Conservation (phyloP, 2,113 vertebrate species). For the Carettochelys insculpta region DNA sequence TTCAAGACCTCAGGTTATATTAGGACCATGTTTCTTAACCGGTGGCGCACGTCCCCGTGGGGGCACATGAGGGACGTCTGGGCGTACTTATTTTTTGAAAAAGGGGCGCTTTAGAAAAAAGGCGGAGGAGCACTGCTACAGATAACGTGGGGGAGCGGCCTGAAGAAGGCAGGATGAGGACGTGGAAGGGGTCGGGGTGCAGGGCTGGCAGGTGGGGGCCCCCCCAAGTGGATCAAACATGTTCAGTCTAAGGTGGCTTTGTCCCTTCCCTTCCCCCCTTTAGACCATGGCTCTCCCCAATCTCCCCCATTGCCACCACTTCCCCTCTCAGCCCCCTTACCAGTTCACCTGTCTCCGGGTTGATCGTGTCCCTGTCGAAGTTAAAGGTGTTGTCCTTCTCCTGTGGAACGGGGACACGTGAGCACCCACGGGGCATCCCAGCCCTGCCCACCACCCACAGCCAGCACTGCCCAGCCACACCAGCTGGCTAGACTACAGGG, state of each 20-base stretch:
- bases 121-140: too few species aligned
- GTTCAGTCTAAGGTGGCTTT: not conserved
- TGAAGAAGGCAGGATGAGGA: not conserved
- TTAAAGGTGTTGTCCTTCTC: conserved; percentile 87
- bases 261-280: not conserved
- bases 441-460: not conserved
- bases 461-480: not conserved
- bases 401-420: conserved; percentile 54
- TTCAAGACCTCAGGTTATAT: too few species aligned
- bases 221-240: not conserved
- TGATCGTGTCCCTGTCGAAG: conserved; percentile 83
- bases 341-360: conserved; percentile 87
- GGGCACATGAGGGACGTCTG: too few species aligned
- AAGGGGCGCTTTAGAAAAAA: too few species aligned
- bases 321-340: conserved; percentile 65
- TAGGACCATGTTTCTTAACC: too few species aligned
- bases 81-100: too few species aligned
- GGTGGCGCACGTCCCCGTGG: too few species aligned
- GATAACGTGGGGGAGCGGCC: not conserved
- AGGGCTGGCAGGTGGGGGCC: not conserved
- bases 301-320: not conserved
- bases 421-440: too few species aligned
- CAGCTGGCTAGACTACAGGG: not conserved
- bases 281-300: not conserved
- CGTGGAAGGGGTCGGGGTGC: not conserved